Percentiles rank a stretch among this genome's conserved stretches.
phyloP scores from a whole-genome alignment of 2,797 vertebrate species.

The Cichlasoma orientale region DNA sequence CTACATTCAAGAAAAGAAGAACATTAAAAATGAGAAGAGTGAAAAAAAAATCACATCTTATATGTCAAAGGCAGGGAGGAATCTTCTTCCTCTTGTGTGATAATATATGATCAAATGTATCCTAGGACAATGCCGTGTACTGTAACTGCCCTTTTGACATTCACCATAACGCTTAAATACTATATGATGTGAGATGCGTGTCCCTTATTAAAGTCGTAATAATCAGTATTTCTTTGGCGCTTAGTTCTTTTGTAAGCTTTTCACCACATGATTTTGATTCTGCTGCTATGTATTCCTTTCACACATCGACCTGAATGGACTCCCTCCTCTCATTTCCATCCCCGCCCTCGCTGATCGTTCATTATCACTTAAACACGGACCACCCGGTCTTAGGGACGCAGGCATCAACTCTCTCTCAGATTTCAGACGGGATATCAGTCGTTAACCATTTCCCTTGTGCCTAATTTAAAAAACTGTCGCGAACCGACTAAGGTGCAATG shows the following conservation, averaged over 20 bases:
- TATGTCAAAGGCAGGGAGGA: neutral
- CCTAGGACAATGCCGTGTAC: neutral
- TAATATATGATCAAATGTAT: constrained; percentile 5
- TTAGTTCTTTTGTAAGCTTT: neutral
- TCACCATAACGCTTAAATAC: constrained; percentile 15
- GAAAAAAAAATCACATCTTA: constrained; percentile 9
- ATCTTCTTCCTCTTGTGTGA: neutral
- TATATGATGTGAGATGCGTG: neutral
- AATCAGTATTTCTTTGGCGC: neutral
- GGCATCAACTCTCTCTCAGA: neutral
- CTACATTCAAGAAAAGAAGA: neutral
- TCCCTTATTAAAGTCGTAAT: neutral
- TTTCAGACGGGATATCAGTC: neutral
- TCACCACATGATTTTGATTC: neutral
- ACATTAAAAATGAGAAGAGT: neutral
- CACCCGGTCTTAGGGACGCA: neutral
- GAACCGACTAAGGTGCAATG: neutral
- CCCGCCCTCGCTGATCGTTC: neutral
- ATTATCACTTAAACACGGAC: neutral
- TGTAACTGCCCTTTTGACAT: constrained; percentile 4
- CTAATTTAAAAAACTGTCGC: neutral
- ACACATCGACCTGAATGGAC: constrained; percentile 2
- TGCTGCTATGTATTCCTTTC: neutral
- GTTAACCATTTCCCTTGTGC: neutral
- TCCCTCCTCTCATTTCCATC: neutral